Conservation (phyloP, 2,888 invertebrate genomes). For the Scelioninae gen. 1 region DNA sequence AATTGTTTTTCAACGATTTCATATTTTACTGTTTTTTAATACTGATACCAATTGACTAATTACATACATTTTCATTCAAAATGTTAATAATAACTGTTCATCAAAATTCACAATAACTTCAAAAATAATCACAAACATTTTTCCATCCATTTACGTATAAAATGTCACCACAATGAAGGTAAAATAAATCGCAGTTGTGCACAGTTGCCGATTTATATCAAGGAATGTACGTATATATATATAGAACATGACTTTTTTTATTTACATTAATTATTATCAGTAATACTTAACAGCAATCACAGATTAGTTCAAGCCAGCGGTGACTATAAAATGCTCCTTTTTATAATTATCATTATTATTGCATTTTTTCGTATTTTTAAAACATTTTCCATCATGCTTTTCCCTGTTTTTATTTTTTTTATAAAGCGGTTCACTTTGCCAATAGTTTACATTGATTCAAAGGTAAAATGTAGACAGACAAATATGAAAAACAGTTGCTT, state of each 20-base stretch:
- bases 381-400: too few species aligned
- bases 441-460: slow-evolving; percentile 3
- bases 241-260: neutral
- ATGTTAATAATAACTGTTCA: too few species aligned
- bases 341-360: too few species aligned
- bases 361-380: too few species aligned
- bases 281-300: slow-evolving; percentile 20
- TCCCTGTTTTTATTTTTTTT: neutral
- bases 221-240: slow-evolving; percentile 2
- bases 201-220: slow-evolving; percentile 2
- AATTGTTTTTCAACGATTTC: too few species aligned
- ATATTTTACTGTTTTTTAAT: too few species aligned
- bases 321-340: too few species aligned
- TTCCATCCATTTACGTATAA: slow-evolving; percentile 3
- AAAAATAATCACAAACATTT: neutral
- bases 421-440: slow-evolving; percentile 23
- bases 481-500: neutral
- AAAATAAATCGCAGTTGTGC: slow-evolving; percentile 27
- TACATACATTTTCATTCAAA: too few species aligned
- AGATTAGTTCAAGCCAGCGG: slow-evolving; percentile 13
- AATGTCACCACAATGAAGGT: slow-evolving; percentile 3
- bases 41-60: too few species aligned
- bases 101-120: too few species aligned
- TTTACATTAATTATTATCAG: neutral
- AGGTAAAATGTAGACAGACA: neutral